Evolutionary conservation across 2,113 vertebrate genomes (phyloP).

Genomic region (Xenopus laevis): DNA sequence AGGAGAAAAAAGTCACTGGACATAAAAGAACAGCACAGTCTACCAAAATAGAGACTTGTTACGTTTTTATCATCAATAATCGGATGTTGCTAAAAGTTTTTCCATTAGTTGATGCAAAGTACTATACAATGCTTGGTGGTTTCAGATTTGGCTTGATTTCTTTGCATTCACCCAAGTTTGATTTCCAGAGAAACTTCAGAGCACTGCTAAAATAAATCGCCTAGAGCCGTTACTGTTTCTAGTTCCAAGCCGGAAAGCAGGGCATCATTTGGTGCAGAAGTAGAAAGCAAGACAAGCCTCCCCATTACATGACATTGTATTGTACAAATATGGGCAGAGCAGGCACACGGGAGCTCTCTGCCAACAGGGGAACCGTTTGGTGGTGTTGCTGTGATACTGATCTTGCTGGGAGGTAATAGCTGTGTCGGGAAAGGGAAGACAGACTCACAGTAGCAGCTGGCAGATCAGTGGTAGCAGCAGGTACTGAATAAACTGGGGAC

Average conservation of each 20-base stretch:
- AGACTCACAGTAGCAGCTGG: slow-evolving; percentile 42
- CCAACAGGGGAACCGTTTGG: slow-evolving; percentile 39
- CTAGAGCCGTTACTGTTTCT: slow-evolving; percentile 14
- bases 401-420: slow-evolving; percentile 44
- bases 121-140: too few relatives aligned
- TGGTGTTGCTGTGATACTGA: slow-evolving; percentile 46
- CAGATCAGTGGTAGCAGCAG: slow-evolving; percentile 44
- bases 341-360: slow-evolving; percentile 33
- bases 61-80: too few relatives aligned
- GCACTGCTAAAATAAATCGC: slow-evolving; percentile 14
- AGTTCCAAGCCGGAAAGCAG: slow-evolving; percentile 29
- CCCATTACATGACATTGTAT: slow-evolving; percentile 43
- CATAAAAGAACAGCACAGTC: too few relatives aligned
- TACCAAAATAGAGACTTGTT: too few relatives aligned
- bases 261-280: slow-evolving; percentile 40
- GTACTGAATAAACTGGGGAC: slow-evolving; percentile 38
- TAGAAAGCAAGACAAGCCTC: slow-evolving; percentile 29
- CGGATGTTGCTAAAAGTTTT: too few relatives aligned
- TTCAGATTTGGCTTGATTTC: too few relatives aligned
- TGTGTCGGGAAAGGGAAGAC: slow-evolving; percentile 23
- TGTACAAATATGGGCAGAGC: slow-evolving; percentile 40
- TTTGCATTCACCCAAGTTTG: not conserved
- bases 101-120: too few relatives aligned
- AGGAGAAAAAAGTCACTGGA: too few relatives aligned
- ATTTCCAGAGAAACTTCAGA: slow-evolving; percentile 32